Percentiles rank a stretch among this genome's conserved stretches.
phyloP scores from a whole-genome alignment of 2,888 invertebrate genomes.

The Xanthorhoe spadicearia region DNA sequence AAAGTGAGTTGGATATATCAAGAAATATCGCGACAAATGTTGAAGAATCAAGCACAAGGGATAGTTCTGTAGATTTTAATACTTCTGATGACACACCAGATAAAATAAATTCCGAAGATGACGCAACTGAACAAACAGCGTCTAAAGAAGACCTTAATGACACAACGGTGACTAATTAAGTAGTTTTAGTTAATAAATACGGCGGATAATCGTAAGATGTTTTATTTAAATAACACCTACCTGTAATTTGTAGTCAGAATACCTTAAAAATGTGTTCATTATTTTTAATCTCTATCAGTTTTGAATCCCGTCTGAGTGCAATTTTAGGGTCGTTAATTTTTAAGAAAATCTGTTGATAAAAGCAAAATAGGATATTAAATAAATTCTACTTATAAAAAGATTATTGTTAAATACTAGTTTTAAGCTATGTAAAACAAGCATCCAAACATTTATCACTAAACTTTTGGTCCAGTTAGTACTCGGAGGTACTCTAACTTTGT shows the following conservation, averaged over 20 bases:
- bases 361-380: too few relatives aligned
- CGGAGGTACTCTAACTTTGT: too few relatives aligned
- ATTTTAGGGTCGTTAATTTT: too few relatives aligned
- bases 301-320: too few relatives aligned
- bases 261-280: too few relatives aligned
- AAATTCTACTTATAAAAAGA: too few relatives aligned
- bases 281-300: too few relatives aligned
- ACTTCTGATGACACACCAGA: constrained; percentile 49
- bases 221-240: constrained; percentile 18
- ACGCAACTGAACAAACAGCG: constrained; percentile 39
- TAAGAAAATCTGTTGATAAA: too few relatives aligned
- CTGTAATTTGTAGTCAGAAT: too few relatives aligned
- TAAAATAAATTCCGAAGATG: constrained; percentile 44
- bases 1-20: constrained; percentile 74
- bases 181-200: constrained; percentile 38
- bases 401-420: too few relatives aligned
- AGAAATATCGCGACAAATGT: constrained; percentile 60
- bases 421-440: too few relatives aligned
- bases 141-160: constrained; percentile 22
- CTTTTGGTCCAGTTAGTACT: background rate
- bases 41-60: constrained; percentile 53
- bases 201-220: constrained; percentile 22
- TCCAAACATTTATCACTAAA: background rate
- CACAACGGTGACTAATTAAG: constrained; percentile 39
- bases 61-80: constrained; percentile 67